Evolutionary conservation across 2,113 vertebrate species (phyloP).

Genomic region (Lophochroa leadbeateri): DNA sequence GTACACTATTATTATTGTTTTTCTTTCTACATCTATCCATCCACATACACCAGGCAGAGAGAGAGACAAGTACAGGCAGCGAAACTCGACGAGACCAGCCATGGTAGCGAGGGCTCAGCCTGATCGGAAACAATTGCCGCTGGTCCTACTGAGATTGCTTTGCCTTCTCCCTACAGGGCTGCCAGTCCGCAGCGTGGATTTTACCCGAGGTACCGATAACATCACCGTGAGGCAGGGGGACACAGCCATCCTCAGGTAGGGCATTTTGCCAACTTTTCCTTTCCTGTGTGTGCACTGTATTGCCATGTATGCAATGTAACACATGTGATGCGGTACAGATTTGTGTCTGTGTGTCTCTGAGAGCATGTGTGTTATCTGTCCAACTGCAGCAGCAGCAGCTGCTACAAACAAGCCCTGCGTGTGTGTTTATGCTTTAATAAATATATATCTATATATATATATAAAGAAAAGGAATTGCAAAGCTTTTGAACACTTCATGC

Average conservation of each 20-base stretch:
- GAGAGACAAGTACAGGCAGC: slow-evolving; percentile 21
- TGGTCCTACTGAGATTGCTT: slow-evolving; percentile 94
- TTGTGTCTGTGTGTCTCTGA: not conserved
- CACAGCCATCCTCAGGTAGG: slow-evolving; percentile 98
- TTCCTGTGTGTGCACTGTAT: not conserved
- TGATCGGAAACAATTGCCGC: slow-evolving; percentile 91
- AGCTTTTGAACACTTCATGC: not conserved
- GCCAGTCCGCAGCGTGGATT: slow-evolving; percentile 98
- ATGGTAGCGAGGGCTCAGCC: slow-evolving; percentile 88
- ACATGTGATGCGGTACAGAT: not conserved
- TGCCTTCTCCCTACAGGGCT: slow-evolving; percentile 99
- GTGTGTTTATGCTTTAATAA: not conserved
- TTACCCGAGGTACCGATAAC: slow-evolving; percentile 97
- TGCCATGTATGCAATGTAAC: not conserved
- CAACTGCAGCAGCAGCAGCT: not conserved
- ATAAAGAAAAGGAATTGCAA: not conserved
- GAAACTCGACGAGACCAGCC: slow-evolving; percentile 76
- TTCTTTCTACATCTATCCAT: slow-evolving; percentile 4
- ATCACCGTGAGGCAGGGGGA: slow-evolving; percentile 99
- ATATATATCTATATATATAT: not conserved
- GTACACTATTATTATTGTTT: slow-evolving; percentile 68
- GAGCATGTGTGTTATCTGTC: not conserved
- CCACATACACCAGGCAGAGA: not conserved
- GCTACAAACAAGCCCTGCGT: not conserved
- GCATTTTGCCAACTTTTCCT: slow-evolving; percentile 65